Conservation (phyloP, 2,797 vertebrate species). For the Syngnathus acus region DNA sequence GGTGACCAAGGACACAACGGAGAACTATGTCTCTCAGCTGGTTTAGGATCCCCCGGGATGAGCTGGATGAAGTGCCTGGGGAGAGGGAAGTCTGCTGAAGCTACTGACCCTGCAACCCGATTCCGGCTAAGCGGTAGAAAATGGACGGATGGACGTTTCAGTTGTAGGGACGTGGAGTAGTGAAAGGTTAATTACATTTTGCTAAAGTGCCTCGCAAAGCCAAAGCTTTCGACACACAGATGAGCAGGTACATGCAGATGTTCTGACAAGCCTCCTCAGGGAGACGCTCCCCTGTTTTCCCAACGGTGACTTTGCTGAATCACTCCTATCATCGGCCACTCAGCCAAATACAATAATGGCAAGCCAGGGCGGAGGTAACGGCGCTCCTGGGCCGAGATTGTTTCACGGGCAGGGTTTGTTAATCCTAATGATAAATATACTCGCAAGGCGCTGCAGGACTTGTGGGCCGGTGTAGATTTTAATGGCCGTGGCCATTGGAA, state of each 20-base stretch:
- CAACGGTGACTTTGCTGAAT: conserved; percentile 47
- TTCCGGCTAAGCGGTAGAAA: no score
- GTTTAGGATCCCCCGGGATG: no score
- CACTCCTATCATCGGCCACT: conserved; percentile 50
- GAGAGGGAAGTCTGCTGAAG: no score
- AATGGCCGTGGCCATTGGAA: conserved; percentile 69
- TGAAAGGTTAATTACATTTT: not conserved
- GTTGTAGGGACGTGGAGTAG: not conserved
- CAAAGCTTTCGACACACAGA: conserved; percentile 16
- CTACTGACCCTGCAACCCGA: no score
- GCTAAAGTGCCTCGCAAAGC: not conserved
- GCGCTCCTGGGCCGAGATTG: conserved; percentile 41
- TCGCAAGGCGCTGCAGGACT: conserved; percentile 55
- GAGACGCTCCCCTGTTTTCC: conserved; percentile 18
- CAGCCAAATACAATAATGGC: conserved; percentile 50
- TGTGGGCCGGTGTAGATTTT: conserved; percentile 57
- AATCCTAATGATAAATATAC: conserved; percentile 71
- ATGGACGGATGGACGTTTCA: no score
- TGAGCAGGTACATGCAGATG: conserved; percentile 39
- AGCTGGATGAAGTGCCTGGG: no score
- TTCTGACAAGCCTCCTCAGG: conserved; percentile 25
- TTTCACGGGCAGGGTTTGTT: conserved; percentile 47
- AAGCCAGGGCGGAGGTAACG: conserved; percentile 38
- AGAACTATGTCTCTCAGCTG: no score
- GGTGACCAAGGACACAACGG: no score